Evolutionary conservation across 2,113 vertebrate species (phyloP).

Genomic region (Macquaria australasica): DNA sequence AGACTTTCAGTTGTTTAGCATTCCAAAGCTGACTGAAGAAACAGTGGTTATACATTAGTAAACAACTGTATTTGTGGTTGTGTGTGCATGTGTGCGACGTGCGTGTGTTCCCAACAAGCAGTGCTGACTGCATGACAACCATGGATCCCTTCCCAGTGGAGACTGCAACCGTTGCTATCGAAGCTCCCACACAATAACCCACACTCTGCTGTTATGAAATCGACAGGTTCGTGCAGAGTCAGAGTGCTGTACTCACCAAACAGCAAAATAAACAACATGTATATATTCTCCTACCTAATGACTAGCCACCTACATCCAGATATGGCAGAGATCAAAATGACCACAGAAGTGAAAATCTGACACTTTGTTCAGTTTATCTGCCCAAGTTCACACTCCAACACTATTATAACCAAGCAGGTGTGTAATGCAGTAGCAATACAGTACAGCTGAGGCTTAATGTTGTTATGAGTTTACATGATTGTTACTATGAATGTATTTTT

Average conservation of each 20-base stretch:
- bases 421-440: not conserved
- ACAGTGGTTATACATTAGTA: slow-evolving; percentile 37
- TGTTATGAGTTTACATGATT: not conserved
- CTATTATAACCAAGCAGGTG: not conserved
- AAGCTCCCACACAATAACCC: slow-evolving; percentile 80
- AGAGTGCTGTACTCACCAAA: slow-evolving; percentile 37
- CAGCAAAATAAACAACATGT: slow-evolving; percentile 57
- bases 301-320: slow-evolving; percentile 25
- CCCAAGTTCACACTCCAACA: not conserved
- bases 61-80: slow-evolving; percentile 35
- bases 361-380: not conserved
- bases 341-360: not conserved
- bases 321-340: not conserved
- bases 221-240: slow-evolving; percentile 63
- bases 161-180: slow-evolving; percentile 73
- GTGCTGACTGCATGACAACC: slow-evolving; percentile 70
- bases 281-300: slow-evolving; percentile 31
- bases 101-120: slow-evolving; percentile 31
- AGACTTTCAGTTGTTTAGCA: slow-evolving; percentile 38
- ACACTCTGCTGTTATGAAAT: slow-evolving; percentile 77
- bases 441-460: not conserved
- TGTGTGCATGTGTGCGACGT: slow-evolving; percentile 2
- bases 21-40: slow-evolving; percentile 40
- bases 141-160: slow-evolving; percentile 64
- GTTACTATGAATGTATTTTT: not conserved